Evolutionary conservation across 2,113 vertebrate species (phyloP).

Genomic region (Vidua macroura): DNA sequence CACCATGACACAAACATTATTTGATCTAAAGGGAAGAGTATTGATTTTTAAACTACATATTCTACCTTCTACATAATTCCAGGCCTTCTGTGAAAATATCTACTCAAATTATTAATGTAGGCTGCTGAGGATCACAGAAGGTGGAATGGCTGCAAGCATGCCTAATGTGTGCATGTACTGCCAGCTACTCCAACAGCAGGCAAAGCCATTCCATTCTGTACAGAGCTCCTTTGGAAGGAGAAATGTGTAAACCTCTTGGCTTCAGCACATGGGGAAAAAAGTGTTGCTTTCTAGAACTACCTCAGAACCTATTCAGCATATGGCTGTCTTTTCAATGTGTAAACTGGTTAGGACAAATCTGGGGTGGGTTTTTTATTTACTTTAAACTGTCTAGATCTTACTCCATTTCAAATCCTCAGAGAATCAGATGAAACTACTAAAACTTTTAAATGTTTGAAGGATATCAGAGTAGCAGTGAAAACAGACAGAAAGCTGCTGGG

Average conservation of each 20-base stretch:
- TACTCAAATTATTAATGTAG: neutral
- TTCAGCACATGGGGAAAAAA: neutral
- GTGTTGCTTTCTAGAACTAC: neutral
- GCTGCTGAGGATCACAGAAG: neutral
- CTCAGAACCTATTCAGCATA: neutral
- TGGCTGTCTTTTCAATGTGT: neutral
- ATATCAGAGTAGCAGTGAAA: neutral
- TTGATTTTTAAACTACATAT: neutral
- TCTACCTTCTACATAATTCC: neutral
- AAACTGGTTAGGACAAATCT: neutral
- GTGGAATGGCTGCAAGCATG: neutral
- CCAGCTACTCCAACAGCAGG: neutral
- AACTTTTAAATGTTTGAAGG: neutral
- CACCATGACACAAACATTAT: rapidly evolving
- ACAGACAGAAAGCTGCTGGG: neutral
- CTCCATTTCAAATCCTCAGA: neutral
- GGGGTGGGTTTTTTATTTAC: neutral
- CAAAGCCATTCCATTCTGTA: neutral
- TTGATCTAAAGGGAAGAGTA: neutral
- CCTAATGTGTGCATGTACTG: neutral
- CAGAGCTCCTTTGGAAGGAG: neutral
- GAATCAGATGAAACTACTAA: neutral
- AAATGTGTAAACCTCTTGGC: neutral
- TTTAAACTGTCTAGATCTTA: neutral
- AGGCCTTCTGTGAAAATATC: neutral